A percentile compares a stretch with the other conserved stretches of the same genome.
These are phyloP conservation scores for Lagria hirta DNA, from an alignment of 2,888 invertebrate species.

Conservation along the genomic window DNA sequence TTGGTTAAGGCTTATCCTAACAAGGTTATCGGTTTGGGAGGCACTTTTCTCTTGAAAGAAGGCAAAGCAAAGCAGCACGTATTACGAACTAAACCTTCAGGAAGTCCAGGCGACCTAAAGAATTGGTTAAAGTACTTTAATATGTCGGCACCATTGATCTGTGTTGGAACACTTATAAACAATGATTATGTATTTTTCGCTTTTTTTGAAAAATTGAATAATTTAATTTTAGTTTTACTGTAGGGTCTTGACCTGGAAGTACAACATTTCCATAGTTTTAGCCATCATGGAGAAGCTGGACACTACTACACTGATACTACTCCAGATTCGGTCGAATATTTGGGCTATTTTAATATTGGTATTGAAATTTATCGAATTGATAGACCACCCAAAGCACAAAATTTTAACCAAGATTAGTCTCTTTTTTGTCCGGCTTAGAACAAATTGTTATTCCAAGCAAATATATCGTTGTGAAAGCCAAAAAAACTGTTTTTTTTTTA, in stretches of 20 bases:
- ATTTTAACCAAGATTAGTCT: no score
- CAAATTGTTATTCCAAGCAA: no score
- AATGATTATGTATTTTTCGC: conserved; percentile 62
- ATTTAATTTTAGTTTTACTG: no score
- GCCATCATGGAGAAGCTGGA: conserved; percentile 80
- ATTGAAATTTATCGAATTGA: conserved; percentile 74
- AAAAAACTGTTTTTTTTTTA: no score
- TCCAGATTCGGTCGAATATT: conserved; percentile 80
- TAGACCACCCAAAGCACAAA: conserved; percentile 67
- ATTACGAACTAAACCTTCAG: conserved; percentile 94
- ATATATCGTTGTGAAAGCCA: no score
- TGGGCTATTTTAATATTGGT: conserved; percentile 85
- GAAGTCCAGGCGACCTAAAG: conserved; percentile 72
- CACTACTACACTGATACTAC: conserved; percentile 97
- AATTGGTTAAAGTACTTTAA: conserved; percentile 89
- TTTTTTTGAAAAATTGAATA: no score
- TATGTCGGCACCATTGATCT: conserved; percentile 85
- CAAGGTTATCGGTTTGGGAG: conserved; percentile 80
- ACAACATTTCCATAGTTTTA: conserved; percentile 95
- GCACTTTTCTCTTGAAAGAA: conserved; percentile 78
- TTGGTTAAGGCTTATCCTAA: conserved; percentile 67
- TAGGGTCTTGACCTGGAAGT: conserved; percentile 87
- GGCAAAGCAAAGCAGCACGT: conserved; percentile 90
- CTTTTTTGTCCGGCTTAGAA: no score
- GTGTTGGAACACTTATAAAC: conserved; percentile 84